phyloP scores from a whole-genome alignment of 2,113 vertebrate species.

The Zosterops hypoxanthus region DNA sequence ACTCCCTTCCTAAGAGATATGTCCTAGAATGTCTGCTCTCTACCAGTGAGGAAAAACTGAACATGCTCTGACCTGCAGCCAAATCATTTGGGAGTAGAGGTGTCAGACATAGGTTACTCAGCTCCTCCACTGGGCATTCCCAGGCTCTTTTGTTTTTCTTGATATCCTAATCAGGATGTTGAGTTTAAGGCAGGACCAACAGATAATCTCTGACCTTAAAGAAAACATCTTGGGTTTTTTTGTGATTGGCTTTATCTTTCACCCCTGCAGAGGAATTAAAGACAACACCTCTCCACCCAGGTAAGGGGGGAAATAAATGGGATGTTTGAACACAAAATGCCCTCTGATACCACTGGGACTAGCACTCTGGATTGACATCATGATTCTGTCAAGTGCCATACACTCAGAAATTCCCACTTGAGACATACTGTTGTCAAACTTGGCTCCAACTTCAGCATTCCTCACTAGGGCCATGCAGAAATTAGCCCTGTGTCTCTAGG shows the following conservation, averaged over 20 bases:
- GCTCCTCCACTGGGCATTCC: neutral
- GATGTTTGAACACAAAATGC: neutral
- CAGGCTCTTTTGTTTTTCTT: neutral
- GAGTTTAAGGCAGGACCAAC: neutral
- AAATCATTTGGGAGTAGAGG: neutral
- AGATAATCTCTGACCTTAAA: neutral
- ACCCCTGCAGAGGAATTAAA: neutral
- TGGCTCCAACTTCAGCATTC: neutral
- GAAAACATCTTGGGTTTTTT: neutral
- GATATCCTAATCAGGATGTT: neutral
- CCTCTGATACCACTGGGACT: neutral
- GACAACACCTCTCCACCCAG: neutral
- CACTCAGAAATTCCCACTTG: neutral
- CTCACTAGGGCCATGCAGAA: neutral
- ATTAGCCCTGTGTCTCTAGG: neutral
- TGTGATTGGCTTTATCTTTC: neutral
- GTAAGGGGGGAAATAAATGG: neutral
- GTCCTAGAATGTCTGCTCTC: neutral
- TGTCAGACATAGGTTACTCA: neutral
- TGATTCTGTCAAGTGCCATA: neutral
- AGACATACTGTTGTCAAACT: neutral
- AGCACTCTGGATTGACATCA: neutral
- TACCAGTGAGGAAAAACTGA: neutral
- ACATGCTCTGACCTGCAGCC: neutral
- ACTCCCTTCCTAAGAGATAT: neutral